A percentile compares a stretch with the other conserved stretches of the same genome.
These are phyloP conservation scores for Catharus minimus DNA, from an alignment of 2,113 vertebrate genomes.

Conservation along the genomic window DNA sequence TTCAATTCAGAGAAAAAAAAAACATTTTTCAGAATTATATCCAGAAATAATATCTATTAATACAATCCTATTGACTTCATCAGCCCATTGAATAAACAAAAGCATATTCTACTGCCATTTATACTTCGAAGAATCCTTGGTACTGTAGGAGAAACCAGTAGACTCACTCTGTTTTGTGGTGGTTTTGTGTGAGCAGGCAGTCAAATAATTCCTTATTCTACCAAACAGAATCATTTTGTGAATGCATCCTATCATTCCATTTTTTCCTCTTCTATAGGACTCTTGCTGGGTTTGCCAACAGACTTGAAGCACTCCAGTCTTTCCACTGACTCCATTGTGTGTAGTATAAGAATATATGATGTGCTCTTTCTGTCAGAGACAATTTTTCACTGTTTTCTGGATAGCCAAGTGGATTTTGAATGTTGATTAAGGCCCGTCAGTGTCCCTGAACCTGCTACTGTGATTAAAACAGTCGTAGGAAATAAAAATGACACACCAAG, in stretches of 20 bases:
- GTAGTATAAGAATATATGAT: background rate
- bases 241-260: background rate
- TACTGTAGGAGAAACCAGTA: background rate
- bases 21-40: background rate
- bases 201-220: background rate
- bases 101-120: background rate
- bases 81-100: background rate
- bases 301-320: background rate
- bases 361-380: background rate
- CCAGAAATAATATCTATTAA: background rate
- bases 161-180: background rate
- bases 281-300: background rate
- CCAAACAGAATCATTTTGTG: background rate
- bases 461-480: background rate
- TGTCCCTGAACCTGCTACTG: background rate
- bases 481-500: background rate
- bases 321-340: background rate
- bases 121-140: background rate
- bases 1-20: background rate
- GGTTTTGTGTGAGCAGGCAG: background rate
- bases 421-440: background rate
- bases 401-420: background rate
- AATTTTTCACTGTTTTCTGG: background rate
- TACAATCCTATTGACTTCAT: background rate
- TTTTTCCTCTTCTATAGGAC: background rate